A percentile compares a stretch with the other conserved stretches of the same genome.
Evolutionary conservation across 2,888 invertebrate species (phyloP).

Genomic region (Acrobeloides nanus): DNA sequence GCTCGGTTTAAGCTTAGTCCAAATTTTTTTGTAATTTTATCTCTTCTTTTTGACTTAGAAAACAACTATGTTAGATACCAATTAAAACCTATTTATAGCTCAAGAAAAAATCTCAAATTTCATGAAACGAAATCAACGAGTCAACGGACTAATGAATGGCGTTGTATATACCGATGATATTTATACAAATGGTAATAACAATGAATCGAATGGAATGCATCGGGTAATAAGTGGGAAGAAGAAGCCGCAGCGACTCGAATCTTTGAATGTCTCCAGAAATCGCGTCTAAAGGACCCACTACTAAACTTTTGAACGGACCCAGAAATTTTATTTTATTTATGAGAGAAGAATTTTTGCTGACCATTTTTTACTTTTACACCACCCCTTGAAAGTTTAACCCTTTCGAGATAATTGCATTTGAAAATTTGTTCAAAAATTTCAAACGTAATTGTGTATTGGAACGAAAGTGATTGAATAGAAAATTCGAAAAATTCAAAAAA

Average conservation of each 20-base stretch:
- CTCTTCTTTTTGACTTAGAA: neutral
- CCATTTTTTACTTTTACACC: no score
- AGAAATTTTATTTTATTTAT: no score
- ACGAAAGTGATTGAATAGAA: no score
- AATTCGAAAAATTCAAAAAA: no score
- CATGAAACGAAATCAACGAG: constrained; percentile 31
- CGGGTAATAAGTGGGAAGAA: constrained; percentile 14
- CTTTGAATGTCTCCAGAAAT: constrained; percentile 20
- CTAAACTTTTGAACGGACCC: no score
- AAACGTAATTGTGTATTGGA: no score
- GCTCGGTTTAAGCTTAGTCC: no score
- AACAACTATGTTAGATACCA: constrained; percentile 10
- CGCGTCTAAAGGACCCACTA: no score
- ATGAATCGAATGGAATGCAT: constrained; percentile 7
- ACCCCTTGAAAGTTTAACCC: no score
- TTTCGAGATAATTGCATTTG: no score
- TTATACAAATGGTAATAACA: constrained; percentile 12
- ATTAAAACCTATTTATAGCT: constrained; percentile 10
- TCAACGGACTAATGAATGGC: constrained; percentile 44
- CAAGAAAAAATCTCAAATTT: constrained; percentile 28
- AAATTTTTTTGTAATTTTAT: constrained; percentile 3
- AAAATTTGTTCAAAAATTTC: no score
- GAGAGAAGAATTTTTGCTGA: no score
- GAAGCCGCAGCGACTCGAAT: constrained; percentile 23
- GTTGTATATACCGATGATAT: constrained; percentile 51